Percentiles rank a stretch among this genome's conserved stretches.
Conservation (phyloP, 1,140 invertebrate species). For the Hylaeus volcanicus region DNA sequence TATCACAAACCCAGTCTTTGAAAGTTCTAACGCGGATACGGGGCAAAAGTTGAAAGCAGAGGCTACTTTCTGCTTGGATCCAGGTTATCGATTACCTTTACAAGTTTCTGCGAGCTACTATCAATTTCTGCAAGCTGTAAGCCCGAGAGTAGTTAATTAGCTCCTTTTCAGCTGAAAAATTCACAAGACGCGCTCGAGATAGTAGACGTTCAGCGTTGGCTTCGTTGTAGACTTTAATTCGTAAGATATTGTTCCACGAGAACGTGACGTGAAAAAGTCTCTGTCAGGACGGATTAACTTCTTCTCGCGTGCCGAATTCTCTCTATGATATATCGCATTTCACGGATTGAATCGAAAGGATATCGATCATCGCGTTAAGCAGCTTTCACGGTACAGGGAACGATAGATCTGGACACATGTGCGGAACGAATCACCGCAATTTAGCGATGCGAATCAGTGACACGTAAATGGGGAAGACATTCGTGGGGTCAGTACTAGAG, state of each 20-base stretch:
- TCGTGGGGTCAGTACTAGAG: conserved; percentile 21
- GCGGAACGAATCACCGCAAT: conserved; percentile 64
- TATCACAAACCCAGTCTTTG: not conserved
- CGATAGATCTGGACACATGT: conserved; percentile 69
- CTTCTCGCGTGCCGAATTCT: conserved; percentile 34
- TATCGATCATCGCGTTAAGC: conserved; percentile 64
- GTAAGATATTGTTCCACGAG: conserved; percentile 11
- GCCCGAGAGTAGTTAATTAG: conserved; percentile 8
- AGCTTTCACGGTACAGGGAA: conserved; percentile 59
- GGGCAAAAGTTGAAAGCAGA: not conserved
- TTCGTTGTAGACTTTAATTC: not conserved
- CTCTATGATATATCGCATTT: conserved; percentile 50
- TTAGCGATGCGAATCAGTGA: conserved; percentile 65
- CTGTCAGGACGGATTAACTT: conserved; percentile 29
- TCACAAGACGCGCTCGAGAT: not conserved
- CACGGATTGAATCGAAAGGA: conserved; percentile 54
- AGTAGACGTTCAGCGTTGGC: not conserved
- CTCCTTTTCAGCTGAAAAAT: not conserved
- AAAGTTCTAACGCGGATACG: not conserved
- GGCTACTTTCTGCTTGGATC: not conserved
- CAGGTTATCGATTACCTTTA: not conserved
- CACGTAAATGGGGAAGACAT: conserved; percentile 53
- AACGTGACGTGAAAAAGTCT: not conserved
- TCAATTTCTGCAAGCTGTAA: not conserved
- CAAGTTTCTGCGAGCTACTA: not conserved